A percentile compares a stretch with the other conserved stretches of the same genome.
Conservation (phyloP, 2,797 vertebrate genomes). For the Sebastes vulpes region DNA sequence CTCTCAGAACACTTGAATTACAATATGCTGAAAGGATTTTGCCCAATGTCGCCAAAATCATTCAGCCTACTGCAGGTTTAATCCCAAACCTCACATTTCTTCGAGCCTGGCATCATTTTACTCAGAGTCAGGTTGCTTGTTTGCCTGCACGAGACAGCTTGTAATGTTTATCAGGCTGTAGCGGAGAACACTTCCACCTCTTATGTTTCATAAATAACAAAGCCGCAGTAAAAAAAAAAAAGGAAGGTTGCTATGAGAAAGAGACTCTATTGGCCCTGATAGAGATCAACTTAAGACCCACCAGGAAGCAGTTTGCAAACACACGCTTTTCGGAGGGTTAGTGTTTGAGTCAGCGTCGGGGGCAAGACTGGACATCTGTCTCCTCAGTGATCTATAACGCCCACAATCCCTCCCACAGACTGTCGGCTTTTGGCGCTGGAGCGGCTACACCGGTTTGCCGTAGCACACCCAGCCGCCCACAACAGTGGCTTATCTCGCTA, state of each 20-base stretch:
- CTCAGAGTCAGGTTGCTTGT: constrained; percentile 32
- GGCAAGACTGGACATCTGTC: constrained; percentile 80
- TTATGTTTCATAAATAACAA: constrained; percentile 58
- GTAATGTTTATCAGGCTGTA: constrained; percentile 54
- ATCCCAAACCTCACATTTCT: constrained; percentile 41
- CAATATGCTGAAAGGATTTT: too few species aligned
- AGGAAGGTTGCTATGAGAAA: constrained; percentile 32
- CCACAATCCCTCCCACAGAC: constrained; percentile 77
- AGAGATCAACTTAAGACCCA: constrained; percentile 64
- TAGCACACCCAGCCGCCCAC: constrained; percentile 68
- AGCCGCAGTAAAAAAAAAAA: constrained; percentile 10
- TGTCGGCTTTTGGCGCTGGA: constrained; percentile 71
- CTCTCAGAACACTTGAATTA: too few species aligned
- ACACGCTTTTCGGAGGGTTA: constrained; percentile 46
- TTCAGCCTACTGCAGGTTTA: constrained; percentile 5
- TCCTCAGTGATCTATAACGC: constrained; percentile 69
- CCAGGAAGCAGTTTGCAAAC: constrained; percentile 73
- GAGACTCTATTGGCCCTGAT: constrained; percentile 43
- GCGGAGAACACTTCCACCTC: constrained; percentile 40
- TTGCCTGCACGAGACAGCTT: constrained; percentile 46
- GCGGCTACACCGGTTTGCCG: constrained; percentile 67
- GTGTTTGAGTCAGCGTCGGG: constrained; percentile 56
- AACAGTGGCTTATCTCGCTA: constrained; percentile 75
- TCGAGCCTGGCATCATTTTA: constrained; percentile 32
- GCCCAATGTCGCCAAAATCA: too few species aligned